Evolutionary conservation across 2,797 vertebrate species (phyloP), one percentile per base, ranked within the genome.

Genomic region (Steatocranus sp.): DNA sequence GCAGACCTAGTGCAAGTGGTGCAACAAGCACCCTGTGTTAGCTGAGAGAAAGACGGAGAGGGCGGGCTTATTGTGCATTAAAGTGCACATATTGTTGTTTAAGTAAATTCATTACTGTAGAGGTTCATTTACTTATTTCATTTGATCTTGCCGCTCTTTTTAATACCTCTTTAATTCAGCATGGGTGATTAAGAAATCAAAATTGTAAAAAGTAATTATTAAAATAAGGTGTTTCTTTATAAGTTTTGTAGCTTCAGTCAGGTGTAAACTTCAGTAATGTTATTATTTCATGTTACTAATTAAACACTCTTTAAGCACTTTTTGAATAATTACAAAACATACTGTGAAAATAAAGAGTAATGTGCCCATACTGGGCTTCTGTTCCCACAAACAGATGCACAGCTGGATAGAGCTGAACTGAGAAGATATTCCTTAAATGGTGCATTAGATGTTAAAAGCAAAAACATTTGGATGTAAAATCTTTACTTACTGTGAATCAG

Each of bases 1-100:
- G 90, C 86, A 89, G 84, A 86, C 83, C 36, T 89, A 82, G 73
- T 32, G 32, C 75, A 75, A 81, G 81, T 56, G 66, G 79, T 88
- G 87, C 85, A 90, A 89, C 89, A 89, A 86, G 82, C 85, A 58
- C 43, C 78, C 85, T 86, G 56, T 82, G 84, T 86, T 49, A 76
- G 73, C 54, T 7, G 87, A 88, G 38, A 41, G 56, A 70, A 83
- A 63, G 4, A 23, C 11, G 50, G 43, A 41, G 41, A 20, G 32
- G 34, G 7, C 2, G 0, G 34, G 32, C 32, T 63, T 20, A 76
- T 41, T 18, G 56, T 48, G 41, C 17, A 15, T 41, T 41, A 41
- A 66, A 25, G 36, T 43, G 14, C 8, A 68, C 23, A 41, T 23
- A 25, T 43, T 43, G 36, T 43, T 25, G 38, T 43, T 43, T 68